Base-by-base conservation (phyloP, 2,113 vertebrate species). In the Channa maculata region DNA sequence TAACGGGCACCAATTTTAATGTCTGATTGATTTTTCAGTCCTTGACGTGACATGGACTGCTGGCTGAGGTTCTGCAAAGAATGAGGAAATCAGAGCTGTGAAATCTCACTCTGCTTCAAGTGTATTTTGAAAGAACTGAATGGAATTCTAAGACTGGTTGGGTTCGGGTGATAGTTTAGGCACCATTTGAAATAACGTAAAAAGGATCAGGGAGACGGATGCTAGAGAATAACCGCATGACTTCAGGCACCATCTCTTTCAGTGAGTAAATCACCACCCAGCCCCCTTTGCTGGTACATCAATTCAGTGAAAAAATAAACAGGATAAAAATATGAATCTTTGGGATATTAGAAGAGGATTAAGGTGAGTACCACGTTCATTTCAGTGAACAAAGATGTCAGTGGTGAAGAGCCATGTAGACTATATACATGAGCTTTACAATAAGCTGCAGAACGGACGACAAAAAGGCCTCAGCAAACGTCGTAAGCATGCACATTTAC, bases 261-360 rank as follows among this genome's bases (percentile, higher is more conserved):
- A 52, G 72, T 50, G 82, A 75, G 79, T 15, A 46, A 73, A 77
- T 85, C 65, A 52, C 73, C 55, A 51, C 61, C 66, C 81, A 84
- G 82, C 71, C 63, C 79, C 11, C 51, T 67, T 68, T 71, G 72
- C 83, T 86, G 84, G 82, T 77, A 45, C 59, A 80, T 75, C 51
- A 58, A 72, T 82, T 83, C 49, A 72, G 65, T 63, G 79, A 86
- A 67, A 80, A 87, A 89, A 91, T 90, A 91, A 92, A 90, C 90
- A 91, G 79, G 62, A 68, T 79, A 79, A 79, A 77, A 85, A 78
- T 48, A 76, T 2, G 44, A 85, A 86, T 91, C 89, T 92, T 92
- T 92, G 90, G 89, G 85, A 87, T 87, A 64, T 79, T 64, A 73
- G 71, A 67, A 37, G 59, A 71, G 65, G 75, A 86, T 77, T 69